phyloP scores from a whole-genome alignment of 2,888 invertebrate genomes.

The Trileptium ribeirensis region DNA sequence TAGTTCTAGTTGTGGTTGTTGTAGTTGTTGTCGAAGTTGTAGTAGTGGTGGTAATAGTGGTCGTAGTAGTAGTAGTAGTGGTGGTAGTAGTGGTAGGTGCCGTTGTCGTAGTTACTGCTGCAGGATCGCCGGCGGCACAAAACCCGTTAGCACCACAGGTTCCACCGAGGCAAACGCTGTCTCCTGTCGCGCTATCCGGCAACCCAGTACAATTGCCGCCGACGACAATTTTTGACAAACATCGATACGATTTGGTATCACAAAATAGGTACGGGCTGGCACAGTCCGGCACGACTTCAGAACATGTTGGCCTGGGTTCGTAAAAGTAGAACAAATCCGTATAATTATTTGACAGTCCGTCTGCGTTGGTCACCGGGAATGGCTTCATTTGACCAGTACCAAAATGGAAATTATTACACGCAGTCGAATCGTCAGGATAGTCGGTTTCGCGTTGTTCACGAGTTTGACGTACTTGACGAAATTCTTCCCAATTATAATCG shows the following conservation, averaged over 20 bases:
- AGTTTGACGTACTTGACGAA: constrained; percentile 40
- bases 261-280: constrained; percentile 40
- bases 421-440: constrained; percentile 16
- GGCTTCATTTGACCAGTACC: constrained; percentile 20
- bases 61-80: not conserved
- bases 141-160: not conserved
- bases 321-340: constrained; percentile 22
- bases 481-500: constrained; percentile 51
- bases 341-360: constrained; percentile 25
- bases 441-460: constrained; percentile 10
- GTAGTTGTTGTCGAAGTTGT: constrained; percentile 2
- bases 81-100: not conserved
- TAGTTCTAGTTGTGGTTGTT: constrained; percentile 4
- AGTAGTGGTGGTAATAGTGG: not conserved
- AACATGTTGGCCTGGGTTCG: constrained; percentile 23
- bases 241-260: constrained; percentile 35
- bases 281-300: constrained; percentile 14
- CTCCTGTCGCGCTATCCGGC: constrained; percentile 37
- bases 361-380: constrained; percentile 20
- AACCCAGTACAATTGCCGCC: constrained; percentile 45
- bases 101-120: not conserved
- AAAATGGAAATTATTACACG: constrained; percentile 21
- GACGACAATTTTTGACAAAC: constrained; percentile 42
- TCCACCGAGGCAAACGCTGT: constrained; percentile 41
- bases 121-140: not conserved